phyloP scores from a whole-genome alignment of 30 jellyfish, hydroid and myxozoan species.

The Sanderia malayensis region DNA sequence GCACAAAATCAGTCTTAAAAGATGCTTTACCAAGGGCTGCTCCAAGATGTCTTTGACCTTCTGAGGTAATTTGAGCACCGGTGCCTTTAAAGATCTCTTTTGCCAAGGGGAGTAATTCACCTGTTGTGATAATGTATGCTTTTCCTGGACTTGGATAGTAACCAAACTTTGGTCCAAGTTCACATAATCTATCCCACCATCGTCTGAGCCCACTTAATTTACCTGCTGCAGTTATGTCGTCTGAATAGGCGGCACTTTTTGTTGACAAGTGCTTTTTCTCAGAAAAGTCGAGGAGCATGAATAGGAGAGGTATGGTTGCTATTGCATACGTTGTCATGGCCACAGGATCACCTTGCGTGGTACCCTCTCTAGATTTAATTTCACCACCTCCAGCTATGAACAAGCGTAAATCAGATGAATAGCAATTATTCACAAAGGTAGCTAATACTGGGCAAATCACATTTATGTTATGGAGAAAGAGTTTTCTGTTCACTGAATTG shows the following conservation, averaged over 20 bases:
- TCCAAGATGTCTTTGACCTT: conserved; percentile 33
- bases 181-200: conserved; percentile 10
- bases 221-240: conserved; percentile 41
- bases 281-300: not conserved
- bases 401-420: conserved; percentile 7
- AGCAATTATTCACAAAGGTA: conserved; percentile 21
- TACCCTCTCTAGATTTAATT: conserved; percentile 31
- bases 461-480: conserved; percentile 37
- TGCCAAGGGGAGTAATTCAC: conserved; percentile 14
- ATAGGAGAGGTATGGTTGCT: conserved; percentile 12
- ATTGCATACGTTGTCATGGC: conserved; percentile 54
- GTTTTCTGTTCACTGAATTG: conserved; percentile 31
- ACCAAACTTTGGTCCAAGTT: conserved; percentile 40
- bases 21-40: conserved; percentile 28
- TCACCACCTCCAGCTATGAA: conserved; percentile 30
- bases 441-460: conserved; percentile 39
- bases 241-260: conserved; percentile 45
- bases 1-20: not conserved
- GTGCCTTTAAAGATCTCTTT: conserved; percentile 19
- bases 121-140: conserved; percentile 5
- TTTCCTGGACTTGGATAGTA: conserved; percentile 39
- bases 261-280: conserved; percentile 18
- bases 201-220: conserved; percentile 10
- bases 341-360: conserved; percentile 58
- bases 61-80: conserved; percentile 22